These are phyloP conservation scores for Porphyrio hochstetteri DNA, from an alignment of 2,113 vertebrate genomes.

Conservation along the genomic window DNA sequence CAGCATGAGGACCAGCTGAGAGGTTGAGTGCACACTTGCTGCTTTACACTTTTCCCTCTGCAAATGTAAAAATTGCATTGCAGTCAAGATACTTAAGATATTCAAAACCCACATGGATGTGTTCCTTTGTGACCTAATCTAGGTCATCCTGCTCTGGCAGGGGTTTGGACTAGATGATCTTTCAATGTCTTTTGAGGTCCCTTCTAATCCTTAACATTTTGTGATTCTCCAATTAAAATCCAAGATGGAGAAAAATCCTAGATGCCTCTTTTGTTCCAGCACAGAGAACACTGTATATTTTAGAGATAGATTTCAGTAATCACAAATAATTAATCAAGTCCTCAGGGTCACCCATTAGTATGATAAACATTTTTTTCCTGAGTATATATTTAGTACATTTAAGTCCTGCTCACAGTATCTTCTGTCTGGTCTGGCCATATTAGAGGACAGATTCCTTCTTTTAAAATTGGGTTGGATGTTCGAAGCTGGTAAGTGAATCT, in stretches of 20 bases:
- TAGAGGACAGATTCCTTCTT: background rate
- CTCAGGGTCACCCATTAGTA: background rate
- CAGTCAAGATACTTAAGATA: background rate
- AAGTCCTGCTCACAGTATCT: background rate
- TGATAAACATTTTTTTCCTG: background rate
- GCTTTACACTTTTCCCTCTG: background rate
- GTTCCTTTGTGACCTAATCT: too few relatives aligned
- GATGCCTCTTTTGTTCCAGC: background rate
- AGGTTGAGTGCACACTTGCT: background rate
- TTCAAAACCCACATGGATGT: too few relatives aligned
- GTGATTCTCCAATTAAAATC: background rate
- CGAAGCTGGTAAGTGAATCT: background rate
- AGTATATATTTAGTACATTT: background rate
- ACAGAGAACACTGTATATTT: accelerated
- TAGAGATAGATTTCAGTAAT: background rate
- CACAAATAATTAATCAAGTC: background rate
- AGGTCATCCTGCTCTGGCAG: too few relatives aligned
- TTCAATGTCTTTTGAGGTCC: too few relatives aligned
- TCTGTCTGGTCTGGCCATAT: background rate
- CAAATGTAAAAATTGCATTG: background rate
- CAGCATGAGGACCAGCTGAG: background rate
- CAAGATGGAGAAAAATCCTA: background rate
- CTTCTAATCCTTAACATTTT: too few relatives aligned
- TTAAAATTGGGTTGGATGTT: background rate
- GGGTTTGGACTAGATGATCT: too few relatives aligned